A percentile compares a stretch with the other conserved stretches of the same genome.
phyloP scores from a whole-genome alignment of 2,113 vertebrate species.

The Orthonyx spaldingii region DNA sequence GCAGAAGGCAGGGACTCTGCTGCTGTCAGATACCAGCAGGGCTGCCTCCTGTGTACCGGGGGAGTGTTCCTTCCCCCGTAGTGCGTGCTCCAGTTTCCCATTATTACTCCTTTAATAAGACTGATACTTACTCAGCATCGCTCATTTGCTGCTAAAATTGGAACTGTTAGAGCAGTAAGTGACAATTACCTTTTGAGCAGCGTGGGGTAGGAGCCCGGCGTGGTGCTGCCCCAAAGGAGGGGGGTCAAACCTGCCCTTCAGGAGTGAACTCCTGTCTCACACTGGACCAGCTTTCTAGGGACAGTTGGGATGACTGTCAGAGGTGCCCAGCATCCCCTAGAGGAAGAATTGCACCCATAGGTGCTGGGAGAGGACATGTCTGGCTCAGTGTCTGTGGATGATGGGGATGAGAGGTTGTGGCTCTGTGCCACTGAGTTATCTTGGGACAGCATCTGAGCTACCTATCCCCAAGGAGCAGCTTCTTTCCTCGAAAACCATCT shows the following conservation, averaged over 20 bases:
- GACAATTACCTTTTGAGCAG: conserved; percentile 1
- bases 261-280: background rate
- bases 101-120: conserved; percentile 61
- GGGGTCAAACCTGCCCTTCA: background rate
- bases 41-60: background rate
- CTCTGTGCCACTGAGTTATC: background rate
- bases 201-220: background rate
- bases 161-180: conserved; percentile 48
- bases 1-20: background rate
- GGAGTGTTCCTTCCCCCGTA: conserved; percentile 3
- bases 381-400: accelerated
- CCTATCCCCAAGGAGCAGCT: background rate
- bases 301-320: background rate
- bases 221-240: background rate
- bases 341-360: background rate
- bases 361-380: background rate
- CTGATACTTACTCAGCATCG: background rate
- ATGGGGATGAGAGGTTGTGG: background rate
- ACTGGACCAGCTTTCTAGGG: background rate
- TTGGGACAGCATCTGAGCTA: background rate
- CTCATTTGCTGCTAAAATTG: conserved; percentile 64
- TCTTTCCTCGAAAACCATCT: background rate
- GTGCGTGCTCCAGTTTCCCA: conserved; percentile 31
- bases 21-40: background rate
- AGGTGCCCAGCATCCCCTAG: background rate